These are phyloP conservation scores for Catocala fraxini DNA, from an alignment of 2,888 invertebrate genomes.

Conservation along the genomic window DNA sequence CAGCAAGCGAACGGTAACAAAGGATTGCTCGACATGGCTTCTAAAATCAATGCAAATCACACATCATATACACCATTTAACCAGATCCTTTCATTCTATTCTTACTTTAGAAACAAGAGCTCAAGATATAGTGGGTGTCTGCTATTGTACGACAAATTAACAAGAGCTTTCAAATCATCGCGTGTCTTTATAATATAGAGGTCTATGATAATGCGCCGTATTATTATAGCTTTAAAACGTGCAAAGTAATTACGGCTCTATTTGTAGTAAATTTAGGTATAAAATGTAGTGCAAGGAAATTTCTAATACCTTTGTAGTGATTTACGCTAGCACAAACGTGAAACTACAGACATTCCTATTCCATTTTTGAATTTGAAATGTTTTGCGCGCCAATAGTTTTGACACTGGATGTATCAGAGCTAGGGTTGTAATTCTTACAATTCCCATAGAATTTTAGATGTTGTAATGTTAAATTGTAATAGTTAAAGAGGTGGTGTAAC, in stretches of 20 bases:
- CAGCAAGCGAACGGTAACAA: conserved; percentile 77
- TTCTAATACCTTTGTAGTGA: conserved; percentile 67
- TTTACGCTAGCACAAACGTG: conserved; percentile 63
- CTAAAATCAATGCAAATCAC: conserved; percentile 83
- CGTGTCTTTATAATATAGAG: conserved; percentile 16
- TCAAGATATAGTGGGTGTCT: conserved; percentile 17
- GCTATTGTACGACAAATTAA: conserved; percentile 42
- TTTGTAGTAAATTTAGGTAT: conserved; percentile 27
- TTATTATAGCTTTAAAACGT: conserved; percentile 11
- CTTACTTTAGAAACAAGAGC: neutral
- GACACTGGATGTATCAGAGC: neutral
- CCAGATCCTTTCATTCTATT: conserved; percentile 9
- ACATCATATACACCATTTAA: conserved; percentile 33
- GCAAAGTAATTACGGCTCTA: conserved; percentile 54
- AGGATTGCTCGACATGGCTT: conserved; percentile 79
- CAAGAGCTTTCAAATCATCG: conserved; percentile 48
- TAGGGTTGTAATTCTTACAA: neutral
- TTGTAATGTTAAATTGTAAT: neutral
- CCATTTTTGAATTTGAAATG: conserved; percentile 38
- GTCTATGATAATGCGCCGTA: conserved; percentile 14
- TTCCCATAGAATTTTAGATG: no score
- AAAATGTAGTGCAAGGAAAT: conserved; percentile 29
- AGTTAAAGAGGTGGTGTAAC: neutral
- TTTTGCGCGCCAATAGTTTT: neutral
- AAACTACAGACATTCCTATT: conserved; percentile 33